Evolutionary conservation across 2,113 vertebrate species (phyloP).

Genomic region (Tapirus terrestris): DNA sequence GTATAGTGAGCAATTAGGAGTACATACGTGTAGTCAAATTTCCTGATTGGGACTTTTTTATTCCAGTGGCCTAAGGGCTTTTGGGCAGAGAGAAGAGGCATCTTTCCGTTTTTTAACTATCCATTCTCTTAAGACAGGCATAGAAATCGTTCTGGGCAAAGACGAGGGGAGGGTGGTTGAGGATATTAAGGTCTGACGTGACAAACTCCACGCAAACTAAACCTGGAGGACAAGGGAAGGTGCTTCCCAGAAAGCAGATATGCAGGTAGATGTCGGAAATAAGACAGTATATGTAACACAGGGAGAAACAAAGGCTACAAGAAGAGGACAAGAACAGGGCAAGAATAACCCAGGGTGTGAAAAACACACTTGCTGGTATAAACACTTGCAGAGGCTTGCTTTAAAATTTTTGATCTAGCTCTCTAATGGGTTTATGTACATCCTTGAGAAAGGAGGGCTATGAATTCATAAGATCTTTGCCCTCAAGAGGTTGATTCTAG

Average conservation of each 20-base stretch:
- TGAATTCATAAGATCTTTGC: neutral
- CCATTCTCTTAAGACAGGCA: neutral
- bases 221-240: neutral
- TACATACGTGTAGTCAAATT: neutral
- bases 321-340: neutral
- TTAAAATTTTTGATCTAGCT: neutral
- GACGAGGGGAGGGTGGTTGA: neutral
- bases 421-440: neutral
- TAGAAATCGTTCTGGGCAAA: neutral
- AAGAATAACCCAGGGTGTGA: neutral
- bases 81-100: neutral
- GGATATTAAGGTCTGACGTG: neutral
- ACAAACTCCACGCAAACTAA: neutral
- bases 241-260: neutral
- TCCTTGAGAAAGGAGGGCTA: neutral
- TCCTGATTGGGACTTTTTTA: neutral
- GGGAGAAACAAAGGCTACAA: neutral
- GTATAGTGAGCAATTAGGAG: neutral
- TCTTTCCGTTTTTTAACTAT: constrained; percentile 27
- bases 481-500: neutral
- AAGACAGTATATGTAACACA: neutral
- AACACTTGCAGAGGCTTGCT: neutral
- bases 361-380: constrained; percentile 11
- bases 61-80: neutral
- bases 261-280: neutral